These are phyloP conservation scores for Leucopsar rothschildi DNA, from an alignment of 2,113 vertebrate species.

Conservation along the genomic window DNA sequence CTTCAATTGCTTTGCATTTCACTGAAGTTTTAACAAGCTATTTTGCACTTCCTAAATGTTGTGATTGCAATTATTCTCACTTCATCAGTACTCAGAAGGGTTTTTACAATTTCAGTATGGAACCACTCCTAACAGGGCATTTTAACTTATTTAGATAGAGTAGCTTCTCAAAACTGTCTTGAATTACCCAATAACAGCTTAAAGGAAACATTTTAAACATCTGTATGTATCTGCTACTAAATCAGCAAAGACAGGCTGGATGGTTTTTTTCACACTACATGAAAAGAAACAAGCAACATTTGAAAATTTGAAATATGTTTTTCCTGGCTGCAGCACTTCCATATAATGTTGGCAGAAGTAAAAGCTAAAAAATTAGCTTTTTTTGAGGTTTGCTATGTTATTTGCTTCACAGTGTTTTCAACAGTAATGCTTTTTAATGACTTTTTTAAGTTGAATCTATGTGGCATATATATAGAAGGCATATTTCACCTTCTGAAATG, in stretches of 20 bases:
- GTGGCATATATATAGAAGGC: background rate
- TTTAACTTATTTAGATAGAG: constrained; percentile 28
- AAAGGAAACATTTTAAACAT: constrained; percentile 3
- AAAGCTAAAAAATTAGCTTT: background rate
- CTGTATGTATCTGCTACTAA: background rate
- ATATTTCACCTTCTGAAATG: background rate
- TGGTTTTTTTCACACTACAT: background rate
- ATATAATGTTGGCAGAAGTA: background rate
- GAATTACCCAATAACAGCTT: background rate
- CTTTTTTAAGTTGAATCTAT: background rate
- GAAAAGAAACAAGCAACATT: background rate
- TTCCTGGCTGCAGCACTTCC: background rate
- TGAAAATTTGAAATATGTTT: background rate
- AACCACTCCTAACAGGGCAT: constrained; percentile 28
- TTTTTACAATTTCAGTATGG: constrained; percentile 35
- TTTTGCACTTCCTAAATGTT: constrained; percentile 62
- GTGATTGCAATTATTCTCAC: constrained; percentile 66
- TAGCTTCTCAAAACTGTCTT: background rate
- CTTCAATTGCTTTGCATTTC: background rate
- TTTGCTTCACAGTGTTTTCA: background rate
- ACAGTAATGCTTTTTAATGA: background rate
- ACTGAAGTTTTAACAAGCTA: constrained; percentile 16
- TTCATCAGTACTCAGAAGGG: constrained; percentile 31
- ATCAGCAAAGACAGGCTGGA: background rate
- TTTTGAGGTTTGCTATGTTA: background rate